These are phyloP conservation scores for Phoeniculus purpureus DNA, from an alignment of 2,797 vertebrate species.

Conservation along the genomic window DNA sequence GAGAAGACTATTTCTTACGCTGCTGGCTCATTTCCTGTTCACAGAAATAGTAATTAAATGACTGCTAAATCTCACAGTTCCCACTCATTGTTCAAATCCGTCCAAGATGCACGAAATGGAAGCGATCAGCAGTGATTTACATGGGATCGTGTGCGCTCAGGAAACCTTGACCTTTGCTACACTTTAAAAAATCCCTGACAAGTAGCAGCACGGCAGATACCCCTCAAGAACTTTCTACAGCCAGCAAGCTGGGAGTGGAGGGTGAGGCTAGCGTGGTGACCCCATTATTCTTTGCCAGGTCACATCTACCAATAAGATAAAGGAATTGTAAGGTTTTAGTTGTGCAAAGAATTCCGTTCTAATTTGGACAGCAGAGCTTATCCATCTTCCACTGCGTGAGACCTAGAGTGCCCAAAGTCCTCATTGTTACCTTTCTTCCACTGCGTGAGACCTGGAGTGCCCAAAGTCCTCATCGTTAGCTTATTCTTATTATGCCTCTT, in stretches of 20 bases:
- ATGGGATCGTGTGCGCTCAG: background rate
- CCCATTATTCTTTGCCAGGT: background rate
- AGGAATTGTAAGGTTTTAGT: background rate
- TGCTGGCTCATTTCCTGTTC: background rate
- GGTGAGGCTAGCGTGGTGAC: too few relatives aligned
- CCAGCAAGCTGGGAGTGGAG: background rate
- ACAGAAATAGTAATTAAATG: background rate
- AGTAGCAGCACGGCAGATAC: background rate
- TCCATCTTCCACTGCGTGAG: background rate
- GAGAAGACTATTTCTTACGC: background rate
- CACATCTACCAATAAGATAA: background rate
- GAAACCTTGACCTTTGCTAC: background rate
- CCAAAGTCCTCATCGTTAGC: background rate
- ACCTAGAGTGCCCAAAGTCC: background rate
- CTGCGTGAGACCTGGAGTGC: background rate
- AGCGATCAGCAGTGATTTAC: background rate
- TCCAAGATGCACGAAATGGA: background rate
- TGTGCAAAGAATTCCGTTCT: background rate
- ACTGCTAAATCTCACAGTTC: background rate
- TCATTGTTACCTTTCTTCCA: background rate
- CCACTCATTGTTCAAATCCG: background rate
- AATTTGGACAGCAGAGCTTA: background rate
- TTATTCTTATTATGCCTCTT: background rate
- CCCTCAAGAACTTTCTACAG: background rate
- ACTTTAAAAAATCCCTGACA: background rate